Evolutionary conservation across 1,140 invertebrate genomes (phyloP).

Genomic region (Camponotus floridanus): DNA sequence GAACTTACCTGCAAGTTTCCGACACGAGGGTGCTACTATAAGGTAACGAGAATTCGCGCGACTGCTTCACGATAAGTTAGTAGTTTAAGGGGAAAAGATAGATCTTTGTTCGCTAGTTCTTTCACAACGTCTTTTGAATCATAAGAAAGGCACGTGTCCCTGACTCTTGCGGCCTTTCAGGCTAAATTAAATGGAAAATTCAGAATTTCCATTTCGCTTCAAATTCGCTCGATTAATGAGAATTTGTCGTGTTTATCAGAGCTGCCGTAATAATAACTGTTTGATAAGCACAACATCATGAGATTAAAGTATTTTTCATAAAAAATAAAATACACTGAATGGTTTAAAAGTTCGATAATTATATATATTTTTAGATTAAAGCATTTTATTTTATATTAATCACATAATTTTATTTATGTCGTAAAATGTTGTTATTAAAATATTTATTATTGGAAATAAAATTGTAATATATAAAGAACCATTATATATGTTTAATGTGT

Average conservation of each 20-base stretch:
- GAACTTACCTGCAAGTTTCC: conserved; percentile 60
- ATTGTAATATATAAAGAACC: no score
- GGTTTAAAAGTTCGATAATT: neutral
- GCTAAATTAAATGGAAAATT: conserved; percentile 41
- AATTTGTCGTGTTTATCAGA: neutral
- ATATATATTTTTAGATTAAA: neutral
- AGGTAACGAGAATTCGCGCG: conserved; percentile 18
- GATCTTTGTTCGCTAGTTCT: conserved; percentile 23
- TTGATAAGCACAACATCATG: neutral
- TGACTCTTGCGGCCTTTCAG: conserved; percentile 17
- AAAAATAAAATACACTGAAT: neutral
- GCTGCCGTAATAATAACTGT: neutral
- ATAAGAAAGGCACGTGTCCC: neutral
- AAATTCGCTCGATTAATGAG: neutral
- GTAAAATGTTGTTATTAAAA: no score
- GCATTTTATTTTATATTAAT: neutral
- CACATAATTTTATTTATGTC: no score
- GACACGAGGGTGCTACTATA: conserved; percentile 17
- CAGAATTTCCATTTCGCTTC: neutral
- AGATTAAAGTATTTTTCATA: neutral
- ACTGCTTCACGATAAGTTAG: conserved; percentile 23
- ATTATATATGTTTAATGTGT: no score
- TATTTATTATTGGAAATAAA: no score
- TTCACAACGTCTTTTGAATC: conserved; percentile 25
- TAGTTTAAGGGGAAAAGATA: neutral